A percentile compares a stretch with the other conserved stretches of the same genome.
phyloP scores from a whole-genome alignment of 2,113 vertebrate genomes.

The Nipponia nippon region DNA sequence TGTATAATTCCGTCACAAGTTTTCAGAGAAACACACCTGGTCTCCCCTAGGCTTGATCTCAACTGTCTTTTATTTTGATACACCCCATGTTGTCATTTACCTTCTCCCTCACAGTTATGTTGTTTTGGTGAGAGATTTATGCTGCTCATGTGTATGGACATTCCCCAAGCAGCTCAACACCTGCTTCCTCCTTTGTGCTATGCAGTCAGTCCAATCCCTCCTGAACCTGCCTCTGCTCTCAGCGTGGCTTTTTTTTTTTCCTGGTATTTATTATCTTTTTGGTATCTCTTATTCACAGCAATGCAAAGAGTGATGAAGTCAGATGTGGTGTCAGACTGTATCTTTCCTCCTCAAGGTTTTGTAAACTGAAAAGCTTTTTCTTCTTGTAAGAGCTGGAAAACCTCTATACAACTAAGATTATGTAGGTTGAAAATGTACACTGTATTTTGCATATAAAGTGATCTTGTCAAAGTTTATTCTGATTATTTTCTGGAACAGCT shows the following conservation, averaged over 20 bases:
- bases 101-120: background rate
- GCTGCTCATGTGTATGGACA: background rate
- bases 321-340: background rate
- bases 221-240: background rate
- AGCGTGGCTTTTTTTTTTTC: background rate
- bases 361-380: background rate
- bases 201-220: background rate
- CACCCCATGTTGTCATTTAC: background rate
- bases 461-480: background rate
- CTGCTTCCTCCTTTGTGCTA: background rate
- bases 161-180: background rate
- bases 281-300: background rate
- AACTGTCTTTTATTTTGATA: background rate
- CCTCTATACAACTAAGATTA: background rate
- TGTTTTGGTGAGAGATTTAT: background rate
- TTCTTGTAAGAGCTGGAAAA: background rate
- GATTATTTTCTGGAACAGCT: background rate
- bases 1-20: background rate
- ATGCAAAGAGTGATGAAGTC: background rate
- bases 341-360: background rate
- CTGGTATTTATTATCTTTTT: background rate
- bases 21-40: background rate
- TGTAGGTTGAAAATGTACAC: background rate
- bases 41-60: background rate
- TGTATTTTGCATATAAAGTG: background rate